These are phyloP conservation scores for Phasianus colchicus DNA, from an alignment of 2,113 vertebrate species.

Conservation along the genomic window DNA sequence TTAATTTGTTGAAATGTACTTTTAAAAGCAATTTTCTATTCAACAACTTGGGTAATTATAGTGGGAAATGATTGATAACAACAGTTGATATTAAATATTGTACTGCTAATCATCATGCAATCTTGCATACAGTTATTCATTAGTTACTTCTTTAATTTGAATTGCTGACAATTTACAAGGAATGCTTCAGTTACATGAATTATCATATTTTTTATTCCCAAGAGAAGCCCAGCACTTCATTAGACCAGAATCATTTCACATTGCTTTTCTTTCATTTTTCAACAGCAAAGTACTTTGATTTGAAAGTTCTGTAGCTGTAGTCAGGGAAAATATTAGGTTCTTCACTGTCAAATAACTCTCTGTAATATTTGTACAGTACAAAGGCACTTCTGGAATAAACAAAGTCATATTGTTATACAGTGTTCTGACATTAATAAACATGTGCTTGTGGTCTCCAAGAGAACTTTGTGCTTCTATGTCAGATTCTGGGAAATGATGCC, in stretches of 20 bases:
- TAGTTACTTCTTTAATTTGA: constrained; percentile 66
- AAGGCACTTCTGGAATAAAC: constrained; percentile 47
- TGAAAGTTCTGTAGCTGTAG: constrained; percentile 33
- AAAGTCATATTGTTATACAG: constrained; percentile 47
- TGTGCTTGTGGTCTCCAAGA: constrained; percentile 11
- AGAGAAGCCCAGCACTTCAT: neutral
- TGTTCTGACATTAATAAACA: constrained; percentile 62
- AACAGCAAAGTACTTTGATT: constrained; percentile 51
- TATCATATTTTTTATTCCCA: constrained; percentile 30
- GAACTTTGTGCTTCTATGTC: constrained; percentile 54
- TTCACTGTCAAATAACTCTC: neutral
- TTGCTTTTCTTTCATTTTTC: constrained; percentile 58
- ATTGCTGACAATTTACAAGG: constrained; percentile 45
- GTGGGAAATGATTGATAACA: constrained; percentile 61
- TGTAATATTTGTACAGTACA: neutral
- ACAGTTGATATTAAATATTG: constrained; percentile 61
- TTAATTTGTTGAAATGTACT: constrained; percentile 49
- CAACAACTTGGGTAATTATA: constrained; percentile 61
- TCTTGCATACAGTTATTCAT: constrained; percentile 63
- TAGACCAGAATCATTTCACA: constrained; percentile 11
- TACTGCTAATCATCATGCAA: constrained; percentile 61
- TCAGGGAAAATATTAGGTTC: constrained; percentile 4
- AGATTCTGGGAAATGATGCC: constrained; percentile 47
- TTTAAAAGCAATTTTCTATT: constrained; percentile 65
- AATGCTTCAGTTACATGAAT: constrained; percentile 39